Base-by-base conservation (phyloP, 1,140 invertebrate species). In the Triops cancriformis region DNA sequence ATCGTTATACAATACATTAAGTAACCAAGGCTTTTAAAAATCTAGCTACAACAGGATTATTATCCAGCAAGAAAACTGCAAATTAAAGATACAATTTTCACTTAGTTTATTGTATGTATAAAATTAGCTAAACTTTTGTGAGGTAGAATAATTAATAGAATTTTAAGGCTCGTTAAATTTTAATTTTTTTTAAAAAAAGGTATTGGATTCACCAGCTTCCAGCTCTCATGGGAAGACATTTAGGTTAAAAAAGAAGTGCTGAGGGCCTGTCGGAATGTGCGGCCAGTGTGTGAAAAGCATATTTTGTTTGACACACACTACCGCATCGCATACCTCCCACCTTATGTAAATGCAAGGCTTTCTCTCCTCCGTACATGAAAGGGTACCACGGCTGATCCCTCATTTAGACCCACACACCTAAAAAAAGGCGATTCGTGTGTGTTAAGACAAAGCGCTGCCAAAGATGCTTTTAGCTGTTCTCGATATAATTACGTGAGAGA, bases 261-360 rank as follows among this genome's bases (percentile, higher is more conserved):
- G 51, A 64, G 51, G 51, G 51, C 51, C 51, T 64, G 51, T 64
- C 51, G 51, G 51, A 64, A 64, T 64, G 51, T 64, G 51, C 51
- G 51, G 51, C 51, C 51, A 23, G 51, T 64, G 51, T 64, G 51
- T 64, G 51, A 64, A 64, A 64, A 64, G 51, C 51, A 64, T 64
- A 18, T 64, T 23, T 64, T 64, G 51, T 64, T 64, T 64, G 51
- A 64, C 51, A 64, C 51, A 23, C 51, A 64, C 51, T 64, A 64
- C 51, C 51, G 51, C 51, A 64, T 64, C 51, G 51, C 51, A 64
- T 64, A 64, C 51, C 51, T 64, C 51, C 51, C 51, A 64, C 51
- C 51, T 64, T 64, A 64, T 64, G 51, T 14, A 64, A 64, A 64
- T 64, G 51, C 51, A 64, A 6, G 18, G 51, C 51, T 64, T 23